Base-by-base conservation (phyloP, 2,888 invertebrate genomes). In the Pristionchus maxplancki region DNA sequence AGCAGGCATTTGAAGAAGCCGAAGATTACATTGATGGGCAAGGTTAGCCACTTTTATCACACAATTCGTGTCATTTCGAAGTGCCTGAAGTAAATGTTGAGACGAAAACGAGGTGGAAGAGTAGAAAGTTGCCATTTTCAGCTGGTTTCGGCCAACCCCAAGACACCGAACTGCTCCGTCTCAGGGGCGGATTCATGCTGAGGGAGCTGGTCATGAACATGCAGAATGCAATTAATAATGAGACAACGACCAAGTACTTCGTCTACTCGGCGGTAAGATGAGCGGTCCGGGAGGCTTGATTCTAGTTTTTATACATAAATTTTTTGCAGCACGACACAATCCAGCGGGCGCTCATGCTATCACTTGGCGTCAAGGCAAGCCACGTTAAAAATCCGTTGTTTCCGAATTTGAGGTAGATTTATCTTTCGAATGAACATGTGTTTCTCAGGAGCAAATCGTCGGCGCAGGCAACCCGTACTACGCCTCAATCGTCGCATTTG, bases 111-210 rank as follows among this genome's bases (percentile, higher is more conserved):
- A 5, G 20, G 17, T 9, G 44, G 44, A 48, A 11, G 44, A 11
- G 44, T 48, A 48, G 11, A 34, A 71, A 44, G 44, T 9, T 31
- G 17, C 8, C 17, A 1, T 74, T 15, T 74, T 82, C 31, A 88
- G 90, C 89, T n/a, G 90, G 90, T 0, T 90, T 90, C 71, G 90
- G 88, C 28, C 44, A 78, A 2, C 24, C 83, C 15, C 88, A 88
- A 31, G 87, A 90, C 87, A 71, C 48, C 0, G 89, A 90, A 28
- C 62, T 90, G 5, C 82, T 90, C 48, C 87, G 58, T 8, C 44
- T 90, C 9, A 34, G 81, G 11, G 90, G 83, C 0, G 90, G 90
- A 50, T 86, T 88, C 58, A 82, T 90, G 20, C 74, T 90, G 24
- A 86, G 89, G 34, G 89, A 89, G 24, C 83, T 83, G 78, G 44